Conservation (phyloP, 2,797 vertebrate species). For the Scleropages formosus region DNA sequence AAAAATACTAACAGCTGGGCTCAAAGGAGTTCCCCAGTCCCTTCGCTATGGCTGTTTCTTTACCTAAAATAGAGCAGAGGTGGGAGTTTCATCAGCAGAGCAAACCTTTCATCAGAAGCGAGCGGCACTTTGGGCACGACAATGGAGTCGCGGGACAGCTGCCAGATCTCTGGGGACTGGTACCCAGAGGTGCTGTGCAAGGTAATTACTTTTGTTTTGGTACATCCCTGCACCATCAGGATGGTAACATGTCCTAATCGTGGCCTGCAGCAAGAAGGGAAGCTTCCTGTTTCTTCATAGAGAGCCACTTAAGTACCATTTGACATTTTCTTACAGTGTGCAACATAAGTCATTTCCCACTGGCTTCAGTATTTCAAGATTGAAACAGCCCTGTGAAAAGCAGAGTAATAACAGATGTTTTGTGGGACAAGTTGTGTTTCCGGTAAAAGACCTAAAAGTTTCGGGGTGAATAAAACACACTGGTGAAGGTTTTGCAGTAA, state of each 20-base stretch:
- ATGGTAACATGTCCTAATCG: too few relatives aligned
- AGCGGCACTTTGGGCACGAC: slow-evolving; percentile 50
- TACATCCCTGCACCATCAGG: background rate
- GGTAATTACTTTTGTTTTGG: background rate
- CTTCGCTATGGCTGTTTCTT: too few relatives aligned
- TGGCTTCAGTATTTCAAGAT: background rate
- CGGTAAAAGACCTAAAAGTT: background rate
- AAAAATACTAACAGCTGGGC: too few relatives aligned
- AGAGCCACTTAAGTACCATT: too few relatives aligned
- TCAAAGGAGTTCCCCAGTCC: too few relatives aligned
- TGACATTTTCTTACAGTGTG: too few relatives aligned
- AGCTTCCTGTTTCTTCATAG: too few relatives aligned
- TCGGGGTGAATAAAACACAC: background rate
- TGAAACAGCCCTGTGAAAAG: too few relatives aligned
- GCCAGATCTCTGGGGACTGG: background rate
- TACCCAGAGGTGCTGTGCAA: slow-evolving; percentile 3
- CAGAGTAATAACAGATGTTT: too few relatives aligned
- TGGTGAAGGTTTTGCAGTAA: background rate
- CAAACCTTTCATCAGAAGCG: slow-evolving; percentile 35
- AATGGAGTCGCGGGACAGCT: slow-evolving; percentile 59
- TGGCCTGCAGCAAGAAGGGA: too few relatives aligned
- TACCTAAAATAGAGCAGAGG: slow-evolving; percentile 48
- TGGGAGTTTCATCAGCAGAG: slow-evolving; percentile 57
- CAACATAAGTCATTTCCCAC: too few relatives aligned
- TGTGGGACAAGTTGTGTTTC: background rate